Conservation (phyloP, 2,797 vertebrate genomes). For the Philypnodon macrostomus region DNA sequence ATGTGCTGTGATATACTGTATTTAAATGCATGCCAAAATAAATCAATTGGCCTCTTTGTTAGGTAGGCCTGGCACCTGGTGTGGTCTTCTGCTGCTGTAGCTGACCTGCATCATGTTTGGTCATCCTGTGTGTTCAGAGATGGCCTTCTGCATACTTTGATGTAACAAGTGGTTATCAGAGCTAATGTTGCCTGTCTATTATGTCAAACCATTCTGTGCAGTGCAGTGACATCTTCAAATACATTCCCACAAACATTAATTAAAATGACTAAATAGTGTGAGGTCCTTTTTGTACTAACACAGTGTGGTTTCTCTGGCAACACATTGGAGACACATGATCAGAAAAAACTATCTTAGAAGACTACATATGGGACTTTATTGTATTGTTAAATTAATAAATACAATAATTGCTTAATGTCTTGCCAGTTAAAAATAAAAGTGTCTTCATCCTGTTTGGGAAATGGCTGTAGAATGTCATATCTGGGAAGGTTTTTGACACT, state of each 20-base stretch:
- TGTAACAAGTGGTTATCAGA: too few relatives aligned
- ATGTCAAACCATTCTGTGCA: too few relatives aligned
- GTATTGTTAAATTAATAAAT: slow-evolving; percentile 48
- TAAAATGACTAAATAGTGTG: slow-evolving; percentile 40
- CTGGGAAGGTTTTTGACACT: slow-evolving; percentile 52
- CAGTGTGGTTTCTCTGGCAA: slow-evolving; percentile 43
- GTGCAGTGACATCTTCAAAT: slow-evolving; percentile 32
- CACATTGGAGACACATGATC: slow-evolving; percentile 47
- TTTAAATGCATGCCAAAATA: too few relatives aligned
- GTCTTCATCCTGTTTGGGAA: slow-evolving; percentile 31
- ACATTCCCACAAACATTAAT: slow-evolving; percentile 47
- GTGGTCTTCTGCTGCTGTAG: too few relatives aligned
- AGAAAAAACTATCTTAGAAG: background rate
- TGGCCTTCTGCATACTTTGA: too few relatives aligned
- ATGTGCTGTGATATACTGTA: too few relatives aligned
- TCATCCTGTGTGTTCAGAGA: too few relatives aligned
- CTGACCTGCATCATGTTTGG: too few relatives aligned
- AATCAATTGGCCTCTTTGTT: too few relatives aligned
- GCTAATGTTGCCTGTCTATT: too few relatives aligned
- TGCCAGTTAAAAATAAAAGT: slow-evolving; percentile 39
- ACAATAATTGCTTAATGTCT: slow-evolving; percentile 43
- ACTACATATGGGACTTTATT: slow-evolving; percentile 9
- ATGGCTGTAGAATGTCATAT: slow-evolving; percentile 33
- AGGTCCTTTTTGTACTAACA: slow-evolving; percentile 51
- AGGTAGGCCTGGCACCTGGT: too few relatives aligned